phyloP scores from a whole-genome alignment of 2,797 vertebrate genomes.

The Galaxias olidus region DNA sequence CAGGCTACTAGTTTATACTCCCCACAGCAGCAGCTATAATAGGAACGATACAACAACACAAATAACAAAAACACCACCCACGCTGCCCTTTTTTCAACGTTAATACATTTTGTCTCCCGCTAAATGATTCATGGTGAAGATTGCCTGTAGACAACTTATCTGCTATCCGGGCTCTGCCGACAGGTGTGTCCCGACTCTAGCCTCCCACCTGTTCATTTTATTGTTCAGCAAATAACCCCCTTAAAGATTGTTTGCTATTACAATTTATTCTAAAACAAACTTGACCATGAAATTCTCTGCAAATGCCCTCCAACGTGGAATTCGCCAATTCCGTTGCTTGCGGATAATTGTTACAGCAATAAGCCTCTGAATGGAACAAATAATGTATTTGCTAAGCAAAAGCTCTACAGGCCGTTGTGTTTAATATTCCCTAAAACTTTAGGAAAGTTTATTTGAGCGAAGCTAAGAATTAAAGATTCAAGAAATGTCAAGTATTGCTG shows the following conservation, averaged over 20 bases:
- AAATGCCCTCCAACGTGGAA: slow-evolving; percentile 22
- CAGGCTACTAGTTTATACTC: no score
- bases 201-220: slow-evolving; percentile 83
- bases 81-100: slow-evolving; percentile 18
- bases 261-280: slow-evolving; percentile 76
- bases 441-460: no score
- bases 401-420: no score
- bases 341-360: no score
- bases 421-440: no score
- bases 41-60: no score
- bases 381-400: no score
- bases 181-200: slow-evolving; percentile 72
- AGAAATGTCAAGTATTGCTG: no score
- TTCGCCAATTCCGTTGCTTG: slow-evolving; percentile 4
- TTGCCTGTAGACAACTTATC: slow-evolving; percentile 60
- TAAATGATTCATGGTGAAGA: slow-evolving; percentile 61
- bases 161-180: slow-evolving; percentile 55
- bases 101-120: slow-evolving; percentile 33
- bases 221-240: slow-evolving; percentile 68
- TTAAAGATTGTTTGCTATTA: slow-evolving; percentile 60
- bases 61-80: background rate
- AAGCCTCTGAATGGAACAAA: no score
- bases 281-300: slow-evolving; percentile 29
- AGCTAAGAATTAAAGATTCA: no score
- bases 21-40: no score